phyloP scores from a whole-genome alignment of 2,113 vertebrate species.

The zebrafish (Danio rerio) region GRCz12tu NC_133190.1:18349501-18350000 shows the following conservation, averaged over 20 bases:
- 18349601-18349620: not conserved
- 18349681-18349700: not conserved
- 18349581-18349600: not conserved
- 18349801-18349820: conserved; percentile 54
- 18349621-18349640: not conserved
- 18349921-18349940: conserved; percentile 53
- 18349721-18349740: conserved; percentile 55
- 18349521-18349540: no score
- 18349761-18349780: conserved; percentile 48
- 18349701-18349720: conserved; percentile 37
- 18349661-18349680: not conserved
- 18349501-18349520: no score
- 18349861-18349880: conserved; percentile 56
- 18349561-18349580: no score
- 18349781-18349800: conserved; percentile 54
- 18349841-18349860: conserved; percentile 69
- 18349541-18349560: no score
- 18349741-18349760: conserved; percentile 41
- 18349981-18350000: conserved; percentile 35
- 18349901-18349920: conserved; percentile 47
- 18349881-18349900: conserved; percentile 71
- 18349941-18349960: conserved; percentile 13
- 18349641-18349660: not conserved
- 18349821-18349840: conserved; percentile 70
- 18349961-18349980: conserved; percentile 48